phyloP scores from a whole-genome alignment of 2,113 vertebrate species.

The Colius striatus region DNA sequence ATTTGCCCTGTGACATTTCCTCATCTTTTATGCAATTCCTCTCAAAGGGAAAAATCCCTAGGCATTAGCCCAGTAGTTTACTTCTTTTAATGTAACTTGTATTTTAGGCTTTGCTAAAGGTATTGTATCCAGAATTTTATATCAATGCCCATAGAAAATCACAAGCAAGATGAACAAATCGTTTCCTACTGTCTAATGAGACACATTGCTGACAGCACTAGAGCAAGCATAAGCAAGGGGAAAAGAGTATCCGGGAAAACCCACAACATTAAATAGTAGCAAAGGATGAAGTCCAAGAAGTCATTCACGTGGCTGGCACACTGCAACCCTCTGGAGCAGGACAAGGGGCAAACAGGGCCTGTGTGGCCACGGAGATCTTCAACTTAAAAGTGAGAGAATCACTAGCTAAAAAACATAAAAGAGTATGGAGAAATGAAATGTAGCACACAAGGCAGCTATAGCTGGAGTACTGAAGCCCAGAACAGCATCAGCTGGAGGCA shows the following conservation, averaged over 20 bases:
- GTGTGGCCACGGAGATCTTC: neutral
- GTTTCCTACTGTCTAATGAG: neutral
- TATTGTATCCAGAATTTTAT: neutral
- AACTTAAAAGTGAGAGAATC: neutral
- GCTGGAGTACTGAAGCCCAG: neutral
- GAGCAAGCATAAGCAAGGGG: too few species aligned
- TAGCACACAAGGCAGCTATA: neutral
- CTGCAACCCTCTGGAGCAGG: neutral
- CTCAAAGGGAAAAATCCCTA: neutral
- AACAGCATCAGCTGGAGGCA: neutral
- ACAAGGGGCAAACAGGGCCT: neutral
- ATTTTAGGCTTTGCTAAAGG: neutral
- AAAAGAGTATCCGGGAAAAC: neutral
- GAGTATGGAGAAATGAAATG: neutral
- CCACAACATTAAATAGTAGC: neutral
- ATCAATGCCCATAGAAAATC: neutral
- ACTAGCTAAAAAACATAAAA: neutral
- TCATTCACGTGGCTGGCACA: neutral
- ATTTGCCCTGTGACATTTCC: neutral
- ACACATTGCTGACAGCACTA: neutral
- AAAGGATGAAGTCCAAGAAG: neutral
- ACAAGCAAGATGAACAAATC: neutral
- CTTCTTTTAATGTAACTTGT: neutral
- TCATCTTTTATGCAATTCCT: neutral
- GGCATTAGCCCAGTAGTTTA: neutral